Evolutionary conservation across 64 coral and sea anemone genomes (phyloP).

Genomic region (Pachyseris speciosa): DNA sequence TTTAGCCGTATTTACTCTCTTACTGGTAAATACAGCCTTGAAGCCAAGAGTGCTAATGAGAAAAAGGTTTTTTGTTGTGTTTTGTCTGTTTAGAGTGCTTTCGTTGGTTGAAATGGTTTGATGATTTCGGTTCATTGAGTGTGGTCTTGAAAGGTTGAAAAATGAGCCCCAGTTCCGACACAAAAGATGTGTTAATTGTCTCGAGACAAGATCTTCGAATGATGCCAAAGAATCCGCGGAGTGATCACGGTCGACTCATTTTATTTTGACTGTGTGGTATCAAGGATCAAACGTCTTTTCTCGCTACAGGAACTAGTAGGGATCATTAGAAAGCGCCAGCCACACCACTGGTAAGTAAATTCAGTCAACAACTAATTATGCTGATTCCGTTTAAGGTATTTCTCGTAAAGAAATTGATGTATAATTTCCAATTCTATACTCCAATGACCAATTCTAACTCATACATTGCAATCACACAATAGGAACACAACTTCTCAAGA

Average conservation of each 20-base stretch:
- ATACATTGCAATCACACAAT: neutral
- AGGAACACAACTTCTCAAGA: no score
- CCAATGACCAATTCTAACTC: neutral
- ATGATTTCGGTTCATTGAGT: neutral
- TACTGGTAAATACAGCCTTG: neutral
- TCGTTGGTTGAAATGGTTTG: neutral
- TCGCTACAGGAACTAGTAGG: neutral
- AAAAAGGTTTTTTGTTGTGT: neutral
- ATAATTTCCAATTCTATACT: neutral
- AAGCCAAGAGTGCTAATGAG: neutral
- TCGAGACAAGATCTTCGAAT: conserved; percentile 33
- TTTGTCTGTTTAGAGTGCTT: neutral
- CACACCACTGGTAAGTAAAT: neutral
- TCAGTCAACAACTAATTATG: neutral
- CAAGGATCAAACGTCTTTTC: neutral
- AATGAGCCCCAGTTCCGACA: conserved; percentile 20
- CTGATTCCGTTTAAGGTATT: neutral
- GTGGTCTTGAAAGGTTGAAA: conserved; percentile 46
- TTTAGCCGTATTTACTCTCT: conserved; percentile 32
- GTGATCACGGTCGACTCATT: neutral
- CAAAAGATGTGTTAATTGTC: conserved; percentile 47
- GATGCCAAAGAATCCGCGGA: conserved; percentile 8
- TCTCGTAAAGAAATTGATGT: neutral
- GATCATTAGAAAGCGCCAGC: neutral
- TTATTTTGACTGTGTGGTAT: neutral